Conservation (phyloP, 2,888 invertebrate species). For the Dicyrtoma fusca region DNA sequence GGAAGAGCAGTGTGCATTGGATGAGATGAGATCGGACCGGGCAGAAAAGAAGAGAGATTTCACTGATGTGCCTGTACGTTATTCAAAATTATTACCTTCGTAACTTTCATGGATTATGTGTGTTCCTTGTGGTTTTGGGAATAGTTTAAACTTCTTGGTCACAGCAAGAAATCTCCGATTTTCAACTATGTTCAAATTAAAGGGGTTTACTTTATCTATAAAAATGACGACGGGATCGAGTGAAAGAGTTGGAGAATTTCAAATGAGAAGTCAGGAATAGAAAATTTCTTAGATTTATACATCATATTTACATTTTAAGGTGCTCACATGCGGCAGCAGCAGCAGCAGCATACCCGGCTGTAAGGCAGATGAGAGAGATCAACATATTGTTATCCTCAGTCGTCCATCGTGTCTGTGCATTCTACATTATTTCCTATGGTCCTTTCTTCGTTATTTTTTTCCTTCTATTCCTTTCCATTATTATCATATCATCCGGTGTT, state of each 20-base stretch:
- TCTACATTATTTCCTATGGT: constrained; percentile 2
- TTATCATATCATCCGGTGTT: constrained; percentile 5
- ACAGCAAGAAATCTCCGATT: constrained; percentile 37
- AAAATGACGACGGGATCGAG: constrained; percentile 37
- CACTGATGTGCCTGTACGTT: constrained; percentile 1
- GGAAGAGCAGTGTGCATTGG: too few relatives aligned
- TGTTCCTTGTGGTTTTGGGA: constrained; percentile 25
- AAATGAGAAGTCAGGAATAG: constrained; percentile 36
- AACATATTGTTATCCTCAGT: neutral
- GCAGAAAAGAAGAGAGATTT: neutral
- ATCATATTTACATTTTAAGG: constrained; percentile 35
- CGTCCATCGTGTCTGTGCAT: neutral
- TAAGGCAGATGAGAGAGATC: too few relatives aligned
- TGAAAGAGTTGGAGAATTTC: constrained; percentile 23
- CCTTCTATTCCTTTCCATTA: neutral
- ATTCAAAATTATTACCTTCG: constrained; percentile 39
- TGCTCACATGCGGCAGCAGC: neutral
- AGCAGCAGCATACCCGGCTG: too few relatives aligned
- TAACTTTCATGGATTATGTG: constrained; percentile 36
- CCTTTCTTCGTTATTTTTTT: neutral
- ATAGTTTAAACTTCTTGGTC: constrained; percentile 25
- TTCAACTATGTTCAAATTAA: constrained; percentile 29
- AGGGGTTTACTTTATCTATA: constrained; percentile 32
- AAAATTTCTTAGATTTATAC: constrained; percentile 31
- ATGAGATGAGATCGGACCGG: neutral